Evolutionary conservation across 2,113 vertebrate genomes (phyloP), one percentile per base, ranked within the genome.

Genomic region (Microcebus jonahi): DNA sequence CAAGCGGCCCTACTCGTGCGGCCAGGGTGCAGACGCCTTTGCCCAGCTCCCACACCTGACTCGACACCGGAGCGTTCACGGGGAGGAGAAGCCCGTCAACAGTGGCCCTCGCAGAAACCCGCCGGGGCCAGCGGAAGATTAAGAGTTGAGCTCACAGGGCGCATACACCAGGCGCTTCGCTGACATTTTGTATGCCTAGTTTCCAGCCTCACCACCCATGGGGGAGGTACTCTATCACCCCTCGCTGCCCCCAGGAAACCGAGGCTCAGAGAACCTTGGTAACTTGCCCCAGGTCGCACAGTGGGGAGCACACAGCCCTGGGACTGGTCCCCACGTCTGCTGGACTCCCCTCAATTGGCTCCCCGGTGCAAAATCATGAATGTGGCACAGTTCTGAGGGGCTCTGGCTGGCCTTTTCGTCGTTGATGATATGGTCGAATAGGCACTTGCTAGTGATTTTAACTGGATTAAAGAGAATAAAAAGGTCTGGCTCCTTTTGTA

Each of bases 111-210:
- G 55, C 25, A 12, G 31, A 23, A 2, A 4, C 14, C 10, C 0
- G 11, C 2, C 3, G 2, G 8, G 31, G 27, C 63, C 25, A 4
- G 53, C 80, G 3, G 25, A 18, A n/a, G 29, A 4, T 8, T 6
- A 1, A n/a, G 4, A 31, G 57, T 67, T 68, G 81, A 67, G 2
- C 6, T 1, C 10, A 2, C 0, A 1, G 1, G 17, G 61, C 20
- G 11, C 17, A 7, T 0, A 8, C 0, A 3, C 27, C 21, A 10
- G 61, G 42, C 7, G 0, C 17, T 20, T 12, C 3, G 3, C 53
- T 8, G 5, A 27, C 27, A 0, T 27, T 8, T 53, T 25, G 67
- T 15, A 3, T 2, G 15, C 14, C 36, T 21, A 27, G 0, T 29
- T 25, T 29, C 45, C 29, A 8, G 6, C 21, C 79, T 5, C 29